Evolutionary conservation across 2,113 vertebrate species (phyloP).

Genomic region (Benitochromis conjunctus): DNA sequence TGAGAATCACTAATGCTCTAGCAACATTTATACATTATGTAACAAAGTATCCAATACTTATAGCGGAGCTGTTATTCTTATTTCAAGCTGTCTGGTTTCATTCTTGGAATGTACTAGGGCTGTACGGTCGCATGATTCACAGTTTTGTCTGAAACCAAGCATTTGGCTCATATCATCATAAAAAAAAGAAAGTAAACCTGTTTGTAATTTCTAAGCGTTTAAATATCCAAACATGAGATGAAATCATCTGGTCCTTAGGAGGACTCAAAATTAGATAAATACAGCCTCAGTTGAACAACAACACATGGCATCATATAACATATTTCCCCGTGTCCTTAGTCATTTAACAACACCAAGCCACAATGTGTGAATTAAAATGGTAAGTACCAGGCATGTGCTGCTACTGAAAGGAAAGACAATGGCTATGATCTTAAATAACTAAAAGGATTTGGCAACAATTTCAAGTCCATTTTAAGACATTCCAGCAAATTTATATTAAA

Average conservation of each 20-base stretch:
- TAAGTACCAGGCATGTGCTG: neutral
- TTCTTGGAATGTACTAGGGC: rapidly evolving
- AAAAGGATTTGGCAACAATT: neutral
- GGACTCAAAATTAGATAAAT: neutral
- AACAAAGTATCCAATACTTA: neutral
- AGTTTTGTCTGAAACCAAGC: neutral
- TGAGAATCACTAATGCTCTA: neutral
- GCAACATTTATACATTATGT: neutral
- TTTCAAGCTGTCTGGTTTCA: neutral
- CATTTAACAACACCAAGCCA: neutral
- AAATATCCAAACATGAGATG: neutral
- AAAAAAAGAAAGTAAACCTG: neutral
- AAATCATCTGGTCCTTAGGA: neutral
- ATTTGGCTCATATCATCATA: neutral
- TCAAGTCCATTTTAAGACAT: neutral
- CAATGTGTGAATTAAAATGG: neutral
- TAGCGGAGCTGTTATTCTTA: neutral
- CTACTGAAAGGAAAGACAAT: neutral
- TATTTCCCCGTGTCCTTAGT: neutral
- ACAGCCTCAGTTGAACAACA: neutral
- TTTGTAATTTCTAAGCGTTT: neutral
- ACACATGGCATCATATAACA: neutral
- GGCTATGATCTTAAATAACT: neutral
- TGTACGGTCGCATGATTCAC: neutral
- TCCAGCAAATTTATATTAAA: neutral